Evolutionary conservation across 2,888 invertebrate genomes (phyloP), one percentile per base, ranked within the genome.

Genomic region (Agriopis aurantiaria): DNA sequence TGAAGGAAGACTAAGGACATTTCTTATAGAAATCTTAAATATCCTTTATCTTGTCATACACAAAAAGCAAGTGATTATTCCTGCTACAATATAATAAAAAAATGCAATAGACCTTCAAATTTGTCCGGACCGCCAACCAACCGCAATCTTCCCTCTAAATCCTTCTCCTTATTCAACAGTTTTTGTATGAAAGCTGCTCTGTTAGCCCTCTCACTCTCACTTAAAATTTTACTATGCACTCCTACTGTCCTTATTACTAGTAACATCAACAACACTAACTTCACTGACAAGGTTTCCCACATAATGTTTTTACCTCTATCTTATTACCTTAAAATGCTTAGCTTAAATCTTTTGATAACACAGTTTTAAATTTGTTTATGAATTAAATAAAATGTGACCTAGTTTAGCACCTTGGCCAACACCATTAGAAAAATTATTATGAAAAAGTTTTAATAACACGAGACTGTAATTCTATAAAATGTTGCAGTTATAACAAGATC

Each of bases 71-170:
- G 9, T 49, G 6, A 14, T 49, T 5, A 14, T n/a, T 14, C 49
- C 23, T 53, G 6, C 11, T 51, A 17, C 3, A n/a, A 23, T 0
- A 11, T 9, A 52, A 33, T 11, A 11, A 52, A 23, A 52, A 12
- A 12, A 33, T 52, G 8, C 5, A 53, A 23, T 3, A 88, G 93
- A 97, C 98, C 98, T 96, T 98, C 97, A 85, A 95, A 96, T 80
- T 95, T 95, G 61, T 91, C 95, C 23, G 95, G 85, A 7, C 97
- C 97, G 23, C 97, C 97, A 0, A 96, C 94, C 8, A 98, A 91
- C 77, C 96, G 96, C 17, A 97, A 86, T 69, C 96, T 96, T 10
- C 97, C 97, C 79, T 98, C 97, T 77, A 96, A 95, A 86, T 96
- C 96, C 83, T 96, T 96, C 71, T 96, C 90, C 70, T 96, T 95